Evolutionary conservation across 2,888 invertebrate species (phyloP), one percentile per base, ranked within the genome.

Genomic region (Helobdella robusta): DNA sequence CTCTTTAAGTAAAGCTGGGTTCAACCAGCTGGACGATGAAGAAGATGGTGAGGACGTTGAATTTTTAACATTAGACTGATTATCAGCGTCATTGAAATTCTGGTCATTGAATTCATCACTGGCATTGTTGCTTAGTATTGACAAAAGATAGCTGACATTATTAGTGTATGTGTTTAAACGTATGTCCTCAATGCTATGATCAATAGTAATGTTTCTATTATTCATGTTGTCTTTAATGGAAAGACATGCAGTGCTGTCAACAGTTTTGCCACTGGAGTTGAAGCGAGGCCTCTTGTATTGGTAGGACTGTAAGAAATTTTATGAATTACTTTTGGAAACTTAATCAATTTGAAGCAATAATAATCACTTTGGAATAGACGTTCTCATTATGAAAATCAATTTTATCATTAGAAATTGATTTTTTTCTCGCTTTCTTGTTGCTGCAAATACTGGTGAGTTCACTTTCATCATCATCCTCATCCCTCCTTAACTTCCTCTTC

Each of bases 401-500:
- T n/a, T 6, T 11, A 4, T 54, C 54, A 25, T 50, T 6, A 32
- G 28, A 4, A n/a, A n/a, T 15, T 54, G 28, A 32, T 28, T 8
- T 11, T 28, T 8, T 23, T 5, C 4, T 50, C 20, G 6, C 25
- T 5, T 50, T 6, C 11, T 54, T 28, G 30, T 54, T 54, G 18
- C 32, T 54, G 23, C 54, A 32, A 32, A 32, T 54, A 32, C 11
- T 54, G 54, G 28, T 54, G 54, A 54, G 32, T 4, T 28, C 32
- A 6, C 30, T 54, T 18, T 30, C 28, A 28, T 54, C 30, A 23
- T 54, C 54, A 25, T 54, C 54, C 18, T 54, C 54, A 4, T 15
- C 54, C 30, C 28, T 54, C 54, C 30, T 6, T 28, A 54, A n/a
- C 54, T 54, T 54, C 54, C 54, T 54, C 30, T 54, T 54, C 18